Percentiles rank a stretch among this genome's conserved stretches.
These are phyloP conservation scores for Sipunculus nudus DNA, from an alignment of 2,888 invertebrate genomes.

Conservation along the genomic window DNA sequence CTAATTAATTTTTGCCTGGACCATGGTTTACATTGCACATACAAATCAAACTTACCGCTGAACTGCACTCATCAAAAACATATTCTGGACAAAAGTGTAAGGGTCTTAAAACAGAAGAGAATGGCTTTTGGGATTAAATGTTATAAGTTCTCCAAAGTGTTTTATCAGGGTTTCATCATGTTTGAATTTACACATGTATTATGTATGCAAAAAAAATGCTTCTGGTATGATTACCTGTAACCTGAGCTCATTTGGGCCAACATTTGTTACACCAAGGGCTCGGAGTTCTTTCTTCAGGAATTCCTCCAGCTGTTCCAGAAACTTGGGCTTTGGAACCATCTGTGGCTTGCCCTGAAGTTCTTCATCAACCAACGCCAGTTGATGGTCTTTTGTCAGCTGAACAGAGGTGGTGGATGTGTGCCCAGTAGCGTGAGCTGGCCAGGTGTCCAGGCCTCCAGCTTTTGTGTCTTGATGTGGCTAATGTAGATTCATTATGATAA, in stretches of 20 bases:
- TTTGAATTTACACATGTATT: too few relatives aligned
- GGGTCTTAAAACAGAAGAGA: too few relatives aligned
- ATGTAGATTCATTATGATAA: slow-evolving; percentile 5
- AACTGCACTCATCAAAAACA: too few relatives aligned
- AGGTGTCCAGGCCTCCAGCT: slow-evolving; percentile 62
- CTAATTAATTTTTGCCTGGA: too few relatives aligned
- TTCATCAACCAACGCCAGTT: slow-evolving; percentile 57
- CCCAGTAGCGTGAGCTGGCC: slow-evolving; percentile 66
- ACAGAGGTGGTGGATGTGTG: slow-evolving; percentile 51
- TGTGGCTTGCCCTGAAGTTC: slow-evolving; percentile 56
- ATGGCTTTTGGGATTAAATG: too few relatives aligned
- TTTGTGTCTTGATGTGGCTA: slow-evolving; percentile 61
- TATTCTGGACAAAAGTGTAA: too few relatives aligned
- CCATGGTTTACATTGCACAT: too few relatives aligned
- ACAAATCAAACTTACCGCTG: too few relatives aligned
- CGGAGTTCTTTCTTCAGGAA: slow-evolving; percentile 63
- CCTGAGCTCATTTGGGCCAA: slow-evolving; percentile 60
- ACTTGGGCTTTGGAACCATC: slow-evolving; percentile 62
- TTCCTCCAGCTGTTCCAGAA: slow-evolving; percentile 63
- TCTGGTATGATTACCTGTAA: slow-evolving; percentile 59
- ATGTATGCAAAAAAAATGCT: too few relatives aligned
- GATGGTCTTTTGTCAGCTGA: slow-evolving; percentile 58
- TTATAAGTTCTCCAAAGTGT: too few relatives aligned
- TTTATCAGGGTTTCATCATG: too few relatives aligned
- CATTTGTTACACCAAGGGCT: slow-evolving; percentile 57